A percentile compares a stretch with the other conserved stretches of the same genome.
Conservation (phyloP, 2,888 invertebrate genomes). For the Tenthredo mesomela region DNA sequence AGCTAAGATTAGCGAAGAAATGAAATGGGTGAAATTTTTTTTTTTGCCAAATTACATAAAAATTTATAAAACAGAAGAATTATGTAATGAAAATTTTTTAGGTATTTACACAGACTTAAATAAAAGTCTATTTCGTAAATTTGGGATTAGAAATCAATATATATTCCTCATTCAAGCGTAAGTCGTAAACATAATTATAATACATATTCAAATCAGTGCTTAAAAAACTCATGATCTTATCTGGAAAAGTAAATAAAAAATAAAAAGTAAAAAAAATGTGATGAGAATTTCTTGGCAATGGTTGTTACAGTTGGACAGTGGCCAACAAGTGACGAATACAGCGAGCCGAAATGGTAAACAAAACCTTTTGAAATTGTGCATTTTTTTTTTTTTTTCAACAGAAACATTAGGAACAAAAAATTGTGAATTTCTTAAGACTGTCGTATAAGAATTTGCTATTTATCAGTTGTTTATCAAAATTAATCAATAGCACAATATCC, state of each 20-base stretch:
- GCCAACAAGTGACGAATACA: conserved; percentile 71
- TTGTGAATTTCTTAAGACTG: neutral
- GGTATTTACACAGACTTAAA: neutral
- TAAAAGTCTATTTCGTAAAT: neutral
- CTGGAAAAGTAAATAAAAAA: too few species aligned
- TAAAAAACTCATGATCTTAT: conserved; percentile 52
- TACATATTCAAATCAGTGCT: neutral
- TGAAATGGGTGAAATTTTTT: neutral
- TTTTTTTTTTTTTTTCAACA: conserved; percentile 12
- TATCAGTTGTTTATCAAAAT: conserved; percentile 52
- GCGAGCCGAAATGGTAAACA: conserved; percentile 58
- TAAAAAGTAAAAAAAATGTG: conserved; percentile 56
- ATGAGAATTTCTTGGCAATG: conserved; percentile 72
- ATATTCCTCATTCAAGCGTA: neutral
- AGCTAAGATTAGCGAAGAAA: neutral
- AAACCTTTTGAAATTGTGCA: conserved; percentile 49
- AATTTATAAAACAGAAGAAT: neutral
- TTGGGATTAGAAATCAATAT: neutral
- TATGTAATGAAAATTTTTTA: neutral
- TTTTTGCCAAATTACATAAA: neutral
- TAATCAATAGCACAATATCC: conserved; percentile 46
- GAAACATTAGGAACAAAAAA: conserved; percentile 5
- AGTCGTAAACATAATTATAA: conserved; percentile 19
- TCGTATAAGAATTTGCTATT: conserved; percentile 23
- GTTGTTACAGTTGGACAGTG: conserved; percentile 67